Base-by-base conservation (phyloP, 2,113 vertebrate genomes). In the Trematomus loennbergii region DNA sequence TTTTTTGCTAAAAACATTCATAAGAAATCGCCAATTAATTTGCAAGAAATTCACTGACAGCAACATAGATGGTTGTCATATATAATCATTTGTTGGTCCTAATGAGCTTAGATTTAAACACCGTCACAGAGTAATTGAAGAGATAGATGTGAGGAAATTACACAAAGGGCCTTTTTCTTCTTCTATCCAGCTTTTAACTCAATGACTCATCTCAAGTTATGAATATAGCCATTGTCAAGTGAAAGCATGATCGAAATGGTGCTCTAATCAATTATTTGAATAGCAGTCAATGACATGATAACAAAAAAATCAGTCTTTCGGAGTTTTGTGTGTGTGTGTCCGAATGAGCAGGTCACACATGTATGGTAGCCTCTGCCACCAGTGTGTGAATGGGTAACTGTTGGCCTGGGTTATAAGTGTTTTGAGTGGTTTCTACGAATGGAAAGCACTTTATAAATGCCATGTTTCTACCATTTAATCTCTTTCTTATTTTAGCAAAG, bases 161-260 rank as follows among this genome's bases (percentile, higher is more conserved):
- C 22, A 69, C 59, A 65, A 57, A 75, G 11, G 40, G 12, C 36
- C 17, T 62, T 49, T 54, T 72, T 64, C 45, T n/a, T n/a, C n/a
- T 65, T 59, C 36, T 68, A 2, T 69, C 5, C 11, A 43, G 55
- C 58, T 70, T 53, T 53, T 57, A 66, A 64, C 18, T 62, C 22
- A 2, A 25, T 33, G 57, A 29, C 55, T 29, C 46, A 18, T 12
- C 33, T 54, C 46, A 15, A 60, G 4, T 40, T 25, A 49, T 12
- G 33, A 66, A 40, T 22, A 7, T 5, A 10, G 18, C 15, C 13
- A 22, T 12, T 22, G 22, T 25, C 13, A 49, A 16, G 25, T 25
- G 25, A 25, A 25, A 25, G 25, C 25, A 25, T 25, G 25, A 25
- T 25, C 25, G 25, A 25, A 25, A 25, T 25, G 25, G 25, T 25